These are phyloP conservation scores for Hyles vespertilio DNA, from an alignment of 1,140 invertebrate species.

Conservation along the genomic window DNA sequence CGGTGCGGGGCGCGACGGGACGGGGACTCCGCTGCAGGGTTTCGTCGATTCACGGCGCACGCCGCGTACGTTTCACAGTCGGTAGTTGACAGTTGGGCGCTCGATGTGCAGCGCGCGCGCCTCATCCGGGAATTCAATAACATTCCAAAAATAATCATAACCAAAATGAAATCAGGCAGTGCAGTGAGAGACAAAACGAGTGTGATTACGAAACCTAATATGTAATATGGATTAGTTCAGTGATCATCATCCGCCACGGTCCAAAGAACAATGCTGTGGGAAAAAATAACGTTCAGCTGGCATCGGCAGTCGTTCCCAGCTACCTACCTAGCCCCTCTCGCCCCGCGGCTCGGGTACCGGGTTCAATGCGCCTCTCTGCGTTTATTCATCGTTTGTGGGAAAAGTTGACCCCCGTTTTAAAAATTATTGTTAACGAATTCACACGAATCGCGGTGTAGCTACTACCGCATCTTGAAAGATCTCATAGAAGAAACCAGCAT, in stretches of 20 bases:
- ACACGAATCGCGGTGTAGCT: constrained; percentile 55
- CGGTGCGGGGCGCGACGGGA: constrained; percentile 45
- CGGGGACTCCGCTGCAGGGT: constrained; percentile 53
- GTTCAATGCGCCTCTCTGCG: constrained; percentile 72
- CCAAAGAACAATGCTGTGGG: constrained; percentile 75
- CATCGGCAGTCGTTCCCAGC: constrained; percentile 73
- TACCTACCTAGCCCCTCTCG: constrained; percentile 66
- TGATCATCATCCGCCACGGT: constrained; percentile 59
- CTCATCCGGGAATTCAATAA: constrained; percentile 25
- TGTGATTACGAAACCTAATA: constrained; percentile 35
- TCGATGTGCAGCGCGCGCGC: constrained; percentile 66
- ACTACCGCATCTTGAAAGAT: constrained; percentile 57
- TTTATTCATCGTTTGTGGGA: constrained; percentile 75
- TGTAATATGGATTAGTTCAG: constrained; percentile 43
- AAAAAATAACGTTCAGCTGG: constrained; percentile 76
- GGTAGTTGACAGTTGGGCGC: constrained; percentile 62
- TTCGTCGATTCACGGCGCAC: constrained; percentile 49
- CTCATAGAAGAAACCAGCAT: no score
- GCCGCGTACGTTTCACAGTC: constrained; percentile 36
- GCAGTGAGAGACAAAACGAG: constrained; percentile 23
- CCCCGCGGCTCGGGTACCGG: constrained; percentile 65
- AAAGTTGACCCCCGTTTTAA: constrained; percentile 73
- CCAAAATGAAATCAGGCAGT: constrained; percentile 47
- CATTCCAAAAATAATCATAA: constrained; percentile 47
- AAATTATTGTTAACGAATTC: constrained; percentile 74